Evolutionary conservation across 2,113 vertebrate species (phyloP).

Genomic region (Proteles cristata): DNA sequence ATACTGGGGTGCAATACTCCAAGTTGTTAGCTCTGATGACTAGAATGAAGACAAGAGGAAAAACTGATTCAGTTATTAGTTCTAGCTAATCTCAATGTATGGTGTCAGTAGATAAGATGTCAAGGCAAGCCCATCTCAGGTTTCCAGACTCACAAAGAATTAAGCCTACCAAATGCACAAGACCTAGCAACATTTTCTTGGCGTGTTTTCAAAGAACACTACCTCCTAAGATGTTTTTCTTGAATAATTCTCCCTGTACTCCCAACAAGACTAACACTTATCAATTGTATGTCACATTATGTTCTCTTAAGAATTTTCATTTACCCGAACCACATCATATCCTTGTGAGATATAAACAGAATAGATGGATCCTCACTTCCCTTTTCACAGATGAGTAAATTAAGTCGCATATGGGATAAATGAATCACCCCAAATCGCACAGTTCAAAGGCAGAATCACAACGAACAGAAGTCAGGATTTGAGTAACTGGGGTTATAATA

Average conservation of each 20-base stretch:
- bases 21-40: not conserved
- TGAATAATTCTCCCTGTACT: not conserved
- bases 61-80: not conserved
- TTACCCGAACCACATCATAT: not conserved
- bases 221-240: not conserved
- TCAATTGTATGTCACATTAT: not conserved
- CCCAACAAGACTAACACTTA: not conserved
- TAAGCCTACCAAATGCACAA: slow-evolving; percentile 6
- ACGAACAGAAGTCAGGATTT: not conserved
- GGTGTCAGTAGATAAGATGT: not conserved
- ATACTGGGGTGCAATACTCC: not conserved
- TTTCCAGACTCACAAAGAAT: not conserved
- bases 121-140: not conserved
- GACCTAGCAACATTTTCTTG: not conserved
- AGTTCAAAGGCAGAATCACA: not conserved
- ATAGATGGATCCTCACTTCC: not conserved
- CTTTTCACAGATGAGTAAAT: slow-evolving; percentile 6
- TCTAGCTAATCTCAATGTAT: not conserved
- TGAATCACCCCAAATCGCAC: not conserved
- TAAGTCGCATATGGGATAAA: not conserved
- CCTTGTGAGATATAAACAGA: not conserved
- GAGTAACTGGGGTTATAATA: not conserved
- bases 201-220: not conserved
- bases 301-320: slow-evolving; percentile 1
- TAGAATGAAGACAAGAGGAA: slow-evolving; percentile 31